phyloP scores from a whole-genome alignment of 2,888 invertebrate species.

The Amphipoea lucens region DNA sequence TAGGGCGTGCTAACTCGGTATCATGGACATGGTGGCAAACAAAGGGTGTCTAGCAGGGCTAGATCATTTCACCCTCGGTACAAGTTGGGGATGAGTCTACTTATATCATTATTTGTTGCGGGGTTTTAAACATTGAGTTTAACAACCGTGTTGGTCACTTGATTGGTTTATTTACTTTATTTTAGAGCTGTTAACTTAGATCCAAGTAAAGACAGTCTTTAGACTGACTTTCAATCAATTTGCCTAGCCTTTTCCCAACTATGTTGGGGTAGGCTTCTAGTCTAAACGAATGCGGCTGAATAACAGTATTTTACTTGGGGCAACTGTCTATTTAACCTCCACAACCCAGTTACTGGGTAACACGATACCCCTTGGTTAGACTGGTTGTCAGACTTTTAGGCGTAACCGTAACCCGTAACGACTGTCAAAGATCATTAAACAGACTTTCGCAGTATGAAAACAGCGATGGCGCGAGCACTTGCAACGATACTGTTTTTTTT shows the following conservation, averaged over 20 bases:
- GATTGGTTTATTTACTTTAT: background rate
- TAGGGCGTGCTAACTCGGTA: slow-evolving; percentile 42
- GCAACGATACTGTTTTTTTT: background rate
- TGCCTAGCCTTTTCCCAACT: background rate
- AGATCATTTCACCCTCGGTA: slow-evolving; percentile 42
- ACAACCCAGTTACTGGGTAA: too few species aligned
- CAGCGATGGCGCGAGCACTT: background rate
- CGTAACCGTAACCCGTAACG: too few species aligned
- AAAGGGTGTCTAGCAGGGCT: slow-evolving; percentile 46
- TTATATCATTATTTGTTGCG: slow-evolving; percentile 34
- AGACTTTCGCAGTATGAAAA: background rate
- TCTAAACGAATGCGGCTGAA: background rate
- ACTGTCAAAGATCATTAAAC: too few species aligned
- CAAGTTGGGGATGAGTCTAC: slow-evolving; percentile 21
- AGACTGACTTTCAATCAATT: background rate
- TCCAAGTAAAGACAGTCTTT: background rate
- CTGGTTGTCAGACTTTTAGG: background rate
- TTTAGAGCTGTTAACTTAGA: background rate
- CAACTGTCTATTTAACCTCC: too few species aligned
- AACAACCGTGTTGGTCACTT: background rate
- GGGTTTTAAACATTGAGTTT: slow-evolving; percentile 17
- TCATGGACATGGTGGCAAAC: slow-evolving; percentile 48
- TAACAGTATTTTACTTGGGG: background rate
- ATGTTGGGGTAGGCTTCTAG: background rate
- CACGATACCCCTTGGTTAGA: too few species aligned